Evolutionary conservation across 2,113 vertebrate species (phyloP), one percentile per base, ranked within the genome.

Genomic region (Heterotis niloticus): DNA sequence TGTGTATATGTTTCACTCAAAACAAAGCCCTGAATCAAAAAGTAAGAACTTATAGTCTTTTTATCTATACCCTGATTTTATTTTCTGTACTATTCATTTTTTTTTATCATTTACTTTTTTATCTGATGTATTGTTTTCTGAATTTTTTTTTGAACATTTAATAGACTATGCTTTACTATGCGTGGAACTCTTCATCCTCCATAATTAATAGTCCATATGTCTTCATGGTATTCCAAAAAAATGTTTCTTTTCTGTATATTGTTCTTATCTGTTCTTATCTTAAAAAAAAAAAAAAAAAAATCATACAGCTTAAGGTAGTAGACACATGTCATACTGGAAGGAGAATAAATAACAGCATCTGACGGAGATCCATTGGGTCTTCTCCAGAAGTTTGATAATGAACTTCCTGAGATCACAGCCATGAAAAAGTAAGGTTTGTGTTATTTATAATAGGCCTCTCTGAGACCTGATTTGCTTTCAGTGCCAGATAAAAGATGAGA

Each of bases 371-470:
- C 75, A 65, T 29, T 65, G 75, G 59, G 60, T 52, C 57, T 26
- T 26, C 20, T 10, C 62, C 20, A 34, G 51, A 34, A 76, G 75
- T 17, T 74, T 20, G 7, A 51, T 65, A 76, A 76, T 76, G 75
- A 76, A 64, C 62, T 64, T 20, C n/a, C n/a, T 65, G 65, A 65
- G 56, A 76, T 51, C n/a, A 65, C 26, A 62, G 59, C 18, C 29
- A 0, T 20, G 59, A 16, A 75, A 62, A 75, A 56, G 52, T 20
- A n/a, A 44, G 17, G 24, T n/a, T 54, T 69, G 67, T 64, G 57
- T 75, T 75, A 75, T 64, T 75, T 75, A 75, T 75, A 75, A 75
- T 75, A 75, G 74, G 74, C 57, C 74, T 75, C 74, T 64, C 59
- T n/a, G 74, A 64, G 59, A 64, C 59, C 56, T 29, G 67, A 10